Conservation (phyloP, 2,888 invertebrate genomes). For the Polydesmus complanatus region DNA sequence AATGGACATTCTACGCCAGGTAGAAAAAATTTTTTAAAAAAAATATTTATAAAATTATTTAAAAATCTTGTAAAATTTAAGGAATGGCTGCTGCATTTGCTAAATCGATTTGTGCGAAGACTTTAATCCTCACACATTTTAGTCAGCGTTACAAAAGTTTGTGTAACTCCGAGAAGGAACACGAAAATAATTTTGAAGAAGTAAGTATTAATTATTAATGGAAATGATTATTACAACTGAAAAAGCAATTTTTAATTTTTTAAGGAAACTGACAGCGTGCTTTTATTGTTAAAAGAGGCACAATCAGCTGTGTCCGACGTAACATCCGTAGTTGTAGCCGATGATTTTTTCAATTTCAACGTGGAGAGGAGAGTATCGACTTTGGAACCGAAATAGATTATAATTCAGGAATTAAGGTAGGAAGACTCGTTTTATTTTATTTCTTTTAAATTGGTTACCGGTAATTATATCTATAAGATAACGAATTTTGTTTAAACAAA, state of each 20-base stretch:
- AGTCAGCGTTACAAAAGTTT: slow-evolving; percentile 29
- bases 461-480: too few species aligned
- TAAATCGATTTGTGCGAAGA: slow-evolving; percentile 25
- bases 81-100: slow-evolving; percentile 33
- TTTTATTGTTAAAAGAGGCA: not conserved
- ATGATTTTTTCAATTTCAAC: not conserved
- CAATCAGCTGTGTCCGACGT: not conserved
- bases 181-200: not conserved
- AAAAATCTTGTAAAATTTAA: slow-evolving; percentile 17
- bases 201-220: not conserved
- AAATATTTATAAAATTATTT: not conserved
- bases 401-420: too few species aligned
- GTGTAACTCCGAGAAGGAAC: not conserved
- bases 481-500: too few species aligned
- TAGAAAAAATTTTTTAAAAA: slow-evolving; percentile 15
- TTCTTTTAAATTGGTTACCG: too few species aligned
- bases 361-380: not conserved
- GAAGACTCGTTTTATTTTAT: too few species aligned
- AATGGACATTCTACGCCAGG: slow-evolving; percentile 36
- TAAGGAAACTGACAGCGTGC: not conserved
- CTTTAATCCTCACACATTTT: slow-evolving; percentile 33
- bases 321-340: not conserved
- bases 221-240: not conserved
- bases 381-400: too few species aligned
- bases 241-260: not conserved